Base-by-base conservation (phyloP, 1,140 invertebrate species). In the Aporrectodea caliginosa region DNA sequence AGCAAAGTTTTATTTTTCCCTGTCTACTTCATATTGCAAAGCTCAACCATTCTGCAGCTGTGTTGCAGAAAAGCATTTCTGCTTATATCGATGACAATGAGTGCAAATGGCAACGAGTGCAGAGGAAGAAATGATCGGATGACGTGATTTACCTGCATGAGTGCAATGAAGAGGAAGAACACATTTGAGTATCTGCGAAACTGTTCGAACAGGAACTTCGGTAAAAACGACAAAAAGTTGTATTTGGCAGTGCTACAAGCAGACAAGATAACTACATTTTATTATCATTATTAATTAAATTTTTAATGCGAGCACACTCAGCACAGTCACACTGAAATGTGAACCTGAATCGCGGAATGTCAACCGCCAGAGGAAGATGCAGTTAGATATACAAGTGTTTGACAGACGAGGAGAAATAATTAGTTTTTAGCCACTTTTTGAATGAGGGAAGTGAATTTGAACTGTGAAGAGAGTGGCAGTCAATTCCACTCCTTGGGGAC, bases 111-210 rank as follows among this genome's bases (percentile, higher is more conserved):
- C 2, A 27, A 72, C 70, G n/a, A 22, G 33, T 30, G 2, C 27
- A 14, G 2, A 72, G 14, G 6, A 27, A 72, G 14, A 68, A 14
- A 1, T n/a, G n/a, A 30, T 2, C 27, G 33, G 12, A 74, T 0
- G 33, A 31, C 12, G 2, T 32, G 1, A 68, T 84, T 84, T 78
- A 87, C 85, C 86, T 88, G 88, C 70, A 88, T 82, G 77, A 99
- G 90, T 79, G 98, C 94, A 84, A 99, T 98, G 86, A 97, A 95
- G 84, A 99, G 93, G 90, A 99, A 99, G 90, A 99, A 99, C 78
- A 98, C 91, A 90, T 99, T 99, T 77, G 97, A 97, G 85, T 98
- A 95, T 84, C 95, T 92, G 88, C 97, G 94, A 89, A 98, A 98
- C 89, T 99, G 98, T 90, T 99, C 97, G 86, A 98, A 92, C 72